Evolutionary conservation across 53 echinoderm and acorn worm genomes (phyloP), one percentile per base, ranked within the genome.

Genomic region (Holothuria leucospilota): DNA sequence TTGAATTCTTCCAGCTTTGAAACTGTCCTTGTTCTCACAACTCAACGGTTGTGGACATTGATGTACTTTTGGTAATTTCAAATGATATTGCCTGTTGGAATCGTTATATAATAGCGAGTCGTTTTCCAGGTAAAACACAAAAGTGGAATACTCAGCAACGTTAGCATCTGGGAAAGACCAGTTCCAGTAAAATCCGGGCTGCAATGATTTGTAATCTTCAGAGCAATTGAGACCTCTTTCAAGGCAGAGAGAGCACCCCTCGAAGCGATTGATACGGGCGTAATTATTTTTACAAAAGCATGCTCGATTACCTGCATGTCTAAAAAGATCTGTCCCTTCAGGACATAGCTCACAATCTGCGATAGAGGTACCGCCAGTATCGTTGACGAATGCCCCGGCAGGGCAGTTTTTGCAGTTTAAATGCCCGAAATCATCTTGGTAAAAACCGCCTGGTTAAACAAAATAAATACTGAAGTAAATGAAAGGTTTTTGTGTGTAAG

Each of bases 151-250:
- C 18, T 60, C 29, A 6, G 60, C 12, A 21, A 59, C 1, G 26
- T 80, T 59, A 13, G 61, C 29, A 29, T 38, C 80, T 59, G 62
- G 12, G 21, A 29, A 80, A 10, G 28, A 27, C 80, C 80, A 80
- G 61, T 80, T 60, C 80, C 80, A 80, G 27, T 60, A 80, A 34
- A 58, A 80, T 13, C 78, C 78, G 1, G 58, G 58, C 3, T n/a
- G 59, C 14, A 78, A 28, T 27, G 29, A n/a, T 28, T 7, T 11
- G 16, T 16, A 80, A 21, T 80, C 80, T 10, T 80, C 14, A 8
- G 80, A 60, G 24, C 80, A 80, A 59, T 62, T 80, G 0, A 80
- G 25, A 15, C 60, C 80, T 20, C 28, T 15, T 7, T 15, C 29
- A 0, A 6, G 18, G 38, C 60, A 80, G 14, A 60, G 23, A 14